Evolutionary conservation across 2,797 vertebrate species (phyloP), one percentile per base, ranked within the genome.

Genomic region (Orientallactaga sibirica): DNA sequence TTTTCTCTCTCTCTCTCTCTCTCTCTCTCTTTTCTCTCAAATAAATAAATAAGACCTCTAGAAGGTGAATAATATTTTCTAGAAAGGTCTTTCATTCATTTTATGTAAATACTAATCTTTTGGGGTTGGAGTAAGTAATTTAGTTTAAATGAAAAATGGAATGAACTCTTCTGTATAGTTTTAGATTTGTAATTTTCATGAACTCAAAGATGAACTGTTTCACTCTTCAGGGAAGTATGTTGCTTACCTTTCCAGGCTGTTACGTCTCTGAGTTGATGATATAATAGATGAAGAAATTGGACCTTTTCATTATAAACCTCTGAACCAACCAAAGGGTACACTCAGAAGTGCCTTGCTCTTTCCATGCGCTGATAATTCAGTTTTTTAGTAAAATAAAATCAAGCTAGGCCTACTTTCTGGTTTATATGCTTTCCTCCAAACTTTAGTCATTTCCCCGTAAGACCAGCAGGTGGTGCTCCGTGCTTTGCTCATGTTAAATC

Each of bases 401-500:
- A 52, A 7, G 74, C 52, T 94, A 71, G 29, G 15, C 83, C 24
- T 64, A 64, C 70, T 41, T 4, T 48, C 73, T 71, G 22, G 6
- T 74, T 94, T 18, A 18, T 61, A 70, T 19, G 14, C 77, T 0
- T 55, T 86, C 88, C 18, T 91, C 29, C 24, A 29, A 27, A 43
- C n/a, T 88, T 52, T 82, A 82, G 62, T 91, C 10, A 86, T 71
- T 88, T 92, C 75, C 2, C 1, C 1, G 8, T 22, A 55, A 64
- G 74, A 80, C 87, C 98, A 97, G 94, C 85, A 98, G 98, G 88
- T 97, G 74, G 97, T 52, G 82, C 94, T 91, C 77, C 82, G 83
- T 73, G 33, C 20, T 94, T 77, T 55, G 19, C 0, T 86, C 20
- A 18, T 20, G 29, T 85, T 88, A 78, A 73, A 29, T 85, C 85